Evolutionary conservation across 2,113 vertebrate genomes (phyloP).

Genomic region (Glaucomys volans): DNA sequence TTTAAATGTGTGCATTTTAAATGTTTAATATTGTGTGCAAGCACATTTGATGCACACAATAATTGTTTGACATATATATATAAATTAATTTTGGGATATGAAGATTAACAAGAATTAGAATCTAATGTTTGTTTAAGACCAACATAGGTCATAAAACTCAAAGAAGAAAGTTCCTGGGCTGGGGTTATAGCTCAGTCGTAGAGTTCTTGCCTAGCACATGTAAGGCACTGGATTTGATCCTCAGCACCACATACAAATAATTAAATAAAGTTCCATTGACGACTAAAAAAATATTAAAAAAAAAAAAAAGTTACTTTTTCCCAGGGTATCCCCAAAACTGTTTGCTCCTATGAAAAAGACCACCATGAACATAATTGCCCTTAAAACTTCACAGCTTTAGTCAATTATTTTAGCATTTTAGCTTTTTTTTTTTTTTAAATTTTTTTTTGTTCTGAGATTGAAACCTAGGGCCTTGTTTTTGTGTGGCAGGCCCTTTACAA

Average conservation of each 20-base stretch:
- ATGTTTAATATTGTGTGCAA: too few species aligned
- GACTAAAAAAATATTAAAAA: not conserved
- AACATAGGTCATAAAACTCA: slow-evolving; percentile 39
- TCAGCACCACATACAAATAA: too few species aligned
- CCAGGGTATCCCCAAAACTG: not conserved
- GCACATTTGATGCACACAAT: slow-evolving; percentile 11
- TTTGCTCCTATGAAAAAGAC: slow-evolving; percentile 33
- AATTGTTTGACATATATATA: slow-evolving; percentile 2
- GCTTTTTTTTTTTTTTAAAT: too few species aligned
- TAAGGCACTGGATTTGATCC: too few species aligned
- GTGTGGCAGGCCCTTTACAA: too few species aligned
- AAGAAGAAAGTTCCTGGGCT: not conserved
- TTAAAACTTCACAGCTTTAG: not conserved
- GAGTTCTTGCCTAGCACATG: too few species aligned
- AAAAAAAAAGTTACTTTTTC: not conserved
- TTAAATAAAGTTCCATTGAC: too few species aligned
- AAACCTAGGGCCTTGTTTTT: too few species aligned
- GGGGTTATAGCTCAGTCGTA: too few species aligned
- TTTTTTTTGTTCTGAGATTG: too few species aligned
- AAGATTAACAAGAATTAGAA: slow-evolving; percentile 45
- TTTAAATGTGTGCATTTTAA: too few species aligned
- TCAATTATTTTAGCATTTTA: not conserved
- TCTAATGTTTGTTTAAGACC: slow-evolving; percentile 37
- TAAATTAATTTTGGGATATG: slow-evolving; percentile 17
- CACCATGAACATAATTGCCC: not conserved